Percentiles rank a stretch among this genome's conserved stretches.
Evolutionary conservation across 2,797 vertebrate genomes (phyloP).

Genomic region (Numenius phaeopus): DNA sequence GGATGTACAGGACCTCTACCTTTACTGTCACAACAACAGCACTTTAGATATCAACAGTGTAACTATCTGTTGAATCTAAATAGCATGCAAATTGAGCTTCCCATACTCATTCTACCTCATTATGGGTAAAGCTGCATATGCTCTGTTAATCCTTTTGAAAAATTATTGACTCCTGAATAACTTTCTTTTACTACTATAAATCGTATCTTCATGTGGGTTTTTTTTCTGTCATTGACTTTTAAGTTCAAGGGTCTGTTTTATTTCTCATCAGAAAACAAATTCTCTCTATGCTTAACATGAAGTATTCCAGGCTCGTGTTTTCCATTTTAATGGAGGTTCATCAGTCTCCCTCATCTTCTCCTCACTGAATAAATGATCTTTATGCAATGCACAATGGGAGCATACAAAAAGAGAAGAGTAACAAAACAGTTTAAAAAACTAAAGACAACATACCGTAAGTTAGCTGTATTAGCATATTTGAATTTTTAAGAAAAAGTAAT

Average conservation of each 20-base stretch:
- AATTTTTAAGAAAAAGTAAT: background rate
- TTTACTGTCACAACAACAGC: constrained; percentile 29
- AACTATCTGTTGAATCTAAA: constrained; percentile 56
- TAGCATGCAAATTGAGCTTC: constrained; percentile 24
- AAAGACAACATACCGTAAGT: background rate
- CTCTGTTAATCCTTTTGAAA: constrained; percentile 53
- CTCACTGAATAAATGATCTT: constrained; percentile 12
- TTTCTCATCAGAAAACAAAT: constrained; percentile 56
- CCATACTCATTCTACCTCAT: background rate
- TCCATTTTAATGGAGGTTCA: constrained; percentile 48
- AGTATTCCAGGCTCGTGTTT: background rate
- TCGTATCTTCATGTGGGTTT: background rate
- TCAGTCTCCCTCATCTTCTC: background rate
- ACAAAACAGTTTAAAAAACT: background rate
- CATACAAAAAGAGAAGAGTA: background rate
- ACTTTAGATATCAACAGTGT: constrained; percentile 47
- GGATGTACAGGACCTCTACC: constrained; percentile 15
- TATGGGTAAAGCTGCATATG: constrained; percentile 12
- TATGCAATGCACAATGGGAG: background rate
- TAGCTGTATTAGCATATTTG: background rate
- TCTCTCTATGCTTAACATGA: constrained; percentile 2
- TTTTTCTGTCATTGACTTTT: constrained; percentile 45
- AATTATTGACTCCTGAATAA: constrained; percentile 44
- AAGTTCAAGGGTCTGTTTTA: constrained; percentile 67
- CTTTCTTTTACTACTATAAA: constrained; percentile 31